Evolutionary conservation across 2,797 vertebrate species (phyloP).

Genomic region (Macropodus opercularis): DNA sequence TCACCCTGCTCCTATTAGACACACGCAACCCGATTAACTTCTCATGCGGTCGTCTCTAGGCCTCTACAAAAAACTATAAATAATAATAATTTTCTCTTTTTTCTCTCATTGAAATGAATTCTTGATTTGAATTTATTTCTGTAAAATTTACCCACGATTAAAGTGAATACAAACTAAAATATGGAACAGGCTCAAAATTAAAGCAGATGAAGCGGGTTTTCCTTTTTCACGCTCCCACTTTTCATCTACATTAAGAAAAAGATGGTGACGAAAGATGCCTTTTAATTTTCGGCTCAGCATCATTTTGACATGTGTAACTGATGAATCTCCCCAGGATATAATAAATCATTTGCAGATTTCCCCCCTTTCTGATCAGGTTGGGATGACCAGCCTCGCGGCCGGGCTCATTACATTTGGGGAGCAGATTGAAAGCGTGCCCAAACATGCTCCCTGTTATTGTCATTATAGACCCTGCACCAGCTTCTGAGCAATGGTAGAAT

Average conservation of each 20-base stretch:
- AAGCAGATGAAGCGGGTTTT: conserved; percentile 23
- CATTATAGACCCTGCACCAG: conserved; percentile 60
- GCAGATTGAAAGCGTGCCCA: conserved; percentile 77
- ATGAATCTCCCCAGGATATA: conserved; percentile 77
- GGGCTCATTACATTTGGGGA: conserved; percentile 67
- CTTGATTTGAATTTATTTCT: too few relatives aligned
- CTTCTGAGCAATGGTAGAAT: conserved; percentile 74
- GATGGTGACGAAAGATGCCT: conserved; percentile 63
- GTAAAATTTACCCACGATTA: too few relatives aligned
- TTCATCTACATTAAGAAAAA: conserved; percentile 61
- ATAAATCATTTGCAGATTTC: conserved; percentile 80
- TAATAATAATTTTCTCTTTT: too few relatives aligned
- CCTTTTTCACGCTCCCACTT: conserved; percentile 41
- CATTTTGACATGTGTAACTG: conserved; percentile 76
- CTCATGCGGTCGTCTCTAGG: too few relatives aligned
- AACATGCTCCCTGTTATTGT: conserved; percentile 76
- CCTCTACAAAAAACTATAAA: neutral
- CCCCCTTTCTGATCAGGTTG: conserved; percentile 71
- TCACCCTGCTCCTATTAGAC: conserved; percentile 43
- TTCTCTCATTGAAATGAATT: too few relatives aligned
- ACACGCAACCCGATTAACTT: too few relatives aligned
- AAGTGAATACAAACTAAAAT: too few relatives aligned
- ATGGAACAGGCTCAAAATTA: conserved; percentile 7
- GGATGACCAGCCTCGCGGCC: conserved; percentile 62
- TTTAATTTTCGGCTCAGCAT: conserved; percentile 81